Conservation (phyloP, 1,140 invertebrate species). For the Melipona quadrifasciata region DNA sequence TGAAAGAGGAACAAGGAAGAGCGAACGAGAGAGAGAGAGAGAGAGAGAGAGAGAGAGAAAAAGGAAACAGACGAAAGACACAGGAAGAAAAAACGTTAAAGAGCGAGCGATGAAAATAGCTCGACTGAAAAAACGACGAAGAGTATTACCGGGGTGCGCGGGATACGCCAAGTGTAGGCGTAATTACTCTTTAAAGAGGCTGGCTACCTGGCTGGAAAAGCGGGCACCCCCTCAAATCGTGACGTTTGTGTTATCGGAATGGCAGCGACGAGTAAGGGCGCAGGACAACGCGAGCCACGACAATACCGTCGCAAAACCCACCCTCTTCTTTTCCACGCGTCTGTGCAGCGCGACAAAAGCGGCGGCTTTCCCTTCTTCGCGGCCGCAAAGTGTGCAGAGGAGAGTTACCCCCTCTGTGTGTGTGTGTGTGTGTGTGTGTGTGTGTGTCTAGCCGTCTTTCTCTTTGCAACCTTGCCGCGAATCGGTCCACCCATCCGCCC, state of each 20-base stretch:
- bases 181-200: slow-evolving; percentile 42
- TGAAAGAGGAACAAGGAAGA: not conserved
- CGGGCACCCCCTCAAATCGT: slow-evolving; percentile 18
- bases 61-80: not conserved
- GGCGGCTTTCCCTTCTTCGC: slow-evolving; percentile 25
- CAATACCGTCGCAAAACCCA: slow-evolving; percentile 46
- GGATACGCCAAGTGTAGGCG: slow-evolving; percentile 17
- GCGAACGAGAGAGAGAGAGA: too few relatives aligned
- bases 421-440: too few relatives aligned
- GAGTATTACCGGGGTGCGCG: not conserved
- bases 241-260: slow-evolving; percentile 57
- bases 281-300: slow-evolving; percentile 34
- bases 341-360: slow-evolving; percentile 52
- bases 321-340: slow-evolving; percentile 47
- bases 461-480: slow-evolving; percentile 8
- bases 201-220: slow-evolving; percentile 29
- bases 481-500: slow-evolving; percentile 26
- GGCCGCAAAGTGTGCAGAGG: slow-evolving; percentile 51
- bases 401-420: slow-evolving; percentile 32
- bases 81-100: slow-evolving; percentile 1
- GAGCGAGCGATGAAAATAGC: slow-evolving; percentile 22
- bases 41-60: too few relatives aligned
- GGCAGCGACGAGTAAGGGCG: slow-evolving; percentile 8
- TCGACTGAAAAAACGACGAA: slow-evolving; percentile 33
- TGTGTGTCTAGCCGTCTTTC: not conserved